Conservation (phyloP, 2,797 vertebrate species). For the Garrulus glandarius region DNA sequence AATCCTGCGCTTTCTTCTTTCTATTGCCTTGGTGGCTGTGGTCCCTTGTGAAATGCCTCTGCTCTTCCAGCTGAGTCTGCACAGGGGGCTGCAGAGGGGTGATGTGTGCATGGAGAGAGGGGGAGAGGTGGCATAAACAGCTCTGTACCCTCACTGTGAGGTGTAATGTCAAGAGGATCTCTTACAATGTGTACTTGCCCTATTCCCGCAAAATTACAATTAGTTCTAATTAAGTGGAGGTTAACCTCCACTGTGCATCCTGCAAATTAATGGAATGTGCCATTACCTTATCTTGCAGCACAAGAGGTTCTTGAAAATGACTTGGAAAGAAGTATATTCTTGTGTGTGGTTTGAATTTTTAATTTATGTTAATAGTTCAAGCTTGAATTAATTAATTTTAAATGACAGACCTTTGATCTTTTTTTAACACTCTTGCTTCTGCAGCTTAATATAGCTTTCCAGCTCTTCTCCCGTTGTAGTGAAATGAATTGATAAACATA, state of each 20-base stretch:
- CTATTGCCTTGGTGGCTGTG: rapidly evolving
- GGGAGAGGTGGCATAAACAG: neutral
- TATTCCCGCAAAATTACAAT: constrained; percentile 20
- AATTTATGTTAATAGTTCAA: constrained; percentile 22
- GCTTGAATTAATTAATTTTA: constrained; percentile 32
- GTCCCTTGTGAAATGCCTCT: neutral
- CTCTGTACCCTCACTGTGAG: neutral
- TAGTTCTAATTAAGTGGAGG: constrained; percentile 55
- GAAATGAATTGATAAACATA: neutral
- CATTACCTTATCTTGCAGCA: constrained; percentile 25
- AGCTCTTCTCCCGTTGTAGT: neutral
- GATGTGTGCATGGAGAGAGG: neutral
- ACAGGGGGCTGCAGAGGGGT: neutral
- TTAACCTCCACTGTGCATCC: constrained; percentile 38
- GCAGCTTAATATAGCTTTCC: neutral
- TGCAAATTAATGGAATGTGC: constrained; percentile 18
- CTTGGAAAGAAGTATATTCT: constrained; percentile 7
- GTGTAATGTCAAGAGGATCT: neutral
- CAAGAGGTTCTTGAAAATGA: constrained; percentile 22
- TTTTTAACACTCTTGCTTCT: neutral
- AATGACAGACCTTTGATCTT: neutral
- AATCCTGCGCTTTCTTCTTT: rapidly evolving
- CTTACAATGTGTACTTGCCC: neutral
- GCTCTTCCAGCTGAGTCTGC: neutral
- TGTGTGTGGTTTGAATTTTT: constrained; percentile 25